phyloP scores from a whole-genome alignment of 2,797 vertebrate species.

The Pangasius larnaudii region DNA sequence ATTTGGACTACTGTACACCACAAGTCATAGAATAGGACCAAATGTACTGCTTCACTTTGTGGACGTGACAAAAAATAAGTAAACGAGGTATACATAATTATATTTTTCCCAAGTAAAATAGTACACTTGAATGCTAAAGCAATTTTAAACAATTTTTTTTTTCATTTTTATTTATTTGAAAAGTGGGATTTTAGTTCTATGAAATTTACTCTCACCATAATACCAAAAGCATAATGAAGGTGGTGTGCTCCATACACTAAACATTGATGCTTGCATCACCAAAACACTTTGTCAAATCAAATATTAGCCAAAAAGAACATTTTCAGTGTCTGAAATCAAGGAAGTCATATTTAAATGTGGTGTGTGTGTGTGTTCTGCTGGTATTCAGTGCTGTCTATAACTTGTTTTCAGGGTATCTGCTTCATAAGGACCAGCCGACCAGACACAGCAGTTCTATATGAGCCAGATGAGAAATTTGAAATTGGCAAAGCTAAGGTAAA shows the following conservation, averaged over 20 bases:
- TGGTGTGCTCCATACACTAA: not conserved
- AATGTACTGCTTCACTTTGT: not conserved
- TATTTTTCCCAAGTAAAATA: not conserved
- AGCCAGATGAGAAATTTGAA: conserved; percentile 81
- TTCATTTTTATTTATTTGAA: not conserved
- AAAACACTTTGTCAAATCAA: not conserved
- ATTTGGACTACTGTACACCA: not conserved
- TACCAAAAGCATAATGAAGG: not conserved
- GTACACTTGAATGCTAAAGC: not conserved
- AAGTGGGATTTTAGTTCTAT: not conserved
- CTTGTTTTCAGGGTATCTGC: conserved; percentile 80
- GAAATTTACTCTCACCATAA: not conserved
- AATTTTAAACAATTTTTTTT: not conserved
- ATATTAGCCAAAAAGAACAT: not conserved
- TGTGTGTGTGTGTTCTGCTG: not conserved
- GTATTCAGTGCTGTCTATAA: not conserved
- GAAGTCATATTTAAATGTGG: not conserved
- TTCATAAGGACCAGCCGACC: conserved; percentile 87
- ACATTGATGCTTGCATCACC: not conserved
- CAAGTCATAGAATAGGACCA: not conserved
- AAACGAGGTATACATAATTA: not conserved
- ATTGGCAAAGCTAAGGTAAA: conserved; percentile 85
- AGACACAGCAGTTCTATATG: conserved; percentile 80
- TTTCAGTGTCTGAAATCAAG: not conserved
- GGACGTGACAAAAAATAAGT: not conserved